phyloP scores from a whole-genome alignment of 2,888 invertebrate genomes.

The Xestia ashworthii region DNA sequence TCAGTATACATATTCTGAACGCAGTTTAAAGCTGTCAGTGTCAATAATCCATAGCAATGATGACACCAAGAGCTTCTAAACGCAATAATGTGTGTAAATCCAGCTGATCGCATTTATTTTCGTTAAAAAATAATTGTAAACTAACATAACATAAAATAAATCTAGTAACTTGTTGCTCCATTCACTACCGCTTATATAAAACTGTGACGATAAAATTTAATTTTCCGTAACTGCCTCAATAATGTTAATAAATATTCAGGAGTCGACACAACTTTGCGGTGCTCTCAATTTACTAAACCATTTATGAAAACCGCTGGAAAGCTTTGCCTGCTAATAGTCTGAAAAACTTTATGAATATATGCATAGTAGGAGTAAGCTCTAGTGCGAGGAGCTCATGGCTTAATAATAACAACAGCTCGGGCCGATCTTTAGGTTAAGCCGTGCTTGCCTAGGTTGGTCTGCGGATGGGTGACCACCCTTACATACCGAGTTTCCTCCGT shows the following conservation, averaged over 20 bases:
- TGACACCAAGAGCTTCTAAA: neutral
- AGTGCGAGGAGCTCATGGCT: too few relatives aligned
- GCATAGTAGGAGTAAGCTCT: neutral
- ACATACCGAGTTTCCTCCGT: too few relatives aligned
- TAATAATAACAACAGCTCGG: too few relatives aligned
- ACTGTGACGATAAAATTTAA: constrained; percentile 52
- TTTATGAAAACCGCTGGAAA: constrained; percentile 51
- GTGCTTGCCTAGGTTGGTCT: too few relatives aligned
- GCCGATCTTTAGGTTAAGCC: too few relatives aligned
- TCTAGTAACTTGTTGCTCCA: constrained; percentile 36
- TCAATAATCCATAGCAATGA: neutral
- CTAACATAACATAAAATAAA: constrained; percentile 1
- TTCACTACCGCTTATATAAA: constrained; percentile 29
- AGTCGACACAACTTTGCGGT: constrained; percentile 55
- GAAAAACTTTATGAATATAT: constrained; percentile 37
- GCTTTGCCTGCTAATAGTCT: constrained; percentile 50
- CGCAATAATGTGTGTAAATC: neutral
- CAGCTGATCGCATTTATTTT: neutral
- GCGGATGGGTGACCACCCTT: too few relatives aligned
- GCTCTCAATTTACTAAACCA: constrained; percentile 63
- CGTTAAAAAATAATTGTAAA: neutral
- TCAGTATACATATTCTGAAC: neutral
- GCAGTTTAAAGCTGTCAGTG: neutral
- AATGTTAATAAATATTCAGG: constrained; percentile 69
- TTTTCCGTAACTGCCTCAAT: constrained; percentile 61